These are phyloP conservation scores for Fistularia tabacaria DNA, from an alignment of 2,797 vertebrate species.

Conservation along the genomic window DNA sequence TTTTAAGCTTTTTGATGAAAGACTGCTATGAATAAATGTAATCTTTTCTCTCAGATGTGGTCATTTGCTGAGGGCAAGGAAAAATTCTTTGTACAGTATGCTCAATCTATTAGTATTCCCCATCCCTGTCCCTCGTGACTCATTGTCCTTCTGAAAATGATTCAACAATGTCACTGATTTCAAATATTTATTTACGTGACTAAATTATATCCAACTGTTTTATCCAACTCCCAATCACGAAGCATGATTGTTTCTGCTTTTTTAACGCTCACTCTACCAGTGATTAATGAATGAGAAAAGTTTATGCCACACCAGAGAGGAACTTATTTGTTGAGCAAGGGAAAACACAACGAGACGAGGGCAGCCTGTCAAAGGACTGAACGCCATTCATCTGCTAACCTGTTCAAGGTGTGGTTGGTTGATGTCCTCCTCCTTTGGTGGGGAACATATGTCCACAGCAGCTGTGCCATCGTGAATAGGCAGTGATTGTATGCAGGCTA, in stretches of 20 bases:
- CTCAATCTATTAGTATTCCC: slow-evolving; percentile 52
- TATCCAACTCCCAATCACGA: neutral
- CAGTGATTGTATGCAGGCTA: slow-evolving; percentile 71
- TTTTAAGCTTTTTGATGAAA: slow-evolving; percentile 77
- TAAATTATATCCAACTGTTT: neutral
- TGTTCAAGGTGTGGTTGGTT: slow-evolving; percentile 75
- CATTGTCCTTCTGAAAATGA: slow-evolving; percentile 50
- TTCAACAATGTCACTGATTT: slow-evolving; percentile 25
- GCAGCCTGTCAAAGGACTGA: slow-evolving; percentile 72
- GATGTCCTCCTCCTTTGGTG: slow-evolving; percentile 75
- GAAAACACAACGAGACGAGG: slow-evolving; percentile 53
- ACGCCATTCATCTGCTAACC: slow-evolving; percentile 77
- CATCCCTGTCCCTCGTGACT: slow-evolving; percentile 44
- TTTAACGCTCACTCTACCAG: slow-evolving; percentile 5
- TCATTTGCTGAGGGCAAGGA: slow-evolving; percentile 65
- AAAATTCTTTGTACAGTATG: slow-evolving; percentile 60
- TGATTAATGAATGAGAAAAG: slow-evolving; percentile 46
- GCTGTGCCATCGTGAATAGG: slow-evolving; percentile 77
- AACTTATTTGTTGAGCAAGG: slow-evolving; percentile 71
- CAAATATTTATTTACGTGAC: slow-evolving; percentile 5
- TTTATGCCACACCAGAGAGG: slow-evolving; percentile 38
- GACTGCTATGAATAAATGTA: slow-evolving; percentile 74
- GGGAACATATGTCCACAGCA: slow-evolving; percentile 79
- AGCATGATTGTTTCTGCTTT: slow-evolving; percentile 1
- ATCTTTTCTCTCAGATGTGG: slow-evolving; percentile 68